Conservation (phyloP, 2,888 invertebrate genomes). For the Melieria crassipennis region DNA sequence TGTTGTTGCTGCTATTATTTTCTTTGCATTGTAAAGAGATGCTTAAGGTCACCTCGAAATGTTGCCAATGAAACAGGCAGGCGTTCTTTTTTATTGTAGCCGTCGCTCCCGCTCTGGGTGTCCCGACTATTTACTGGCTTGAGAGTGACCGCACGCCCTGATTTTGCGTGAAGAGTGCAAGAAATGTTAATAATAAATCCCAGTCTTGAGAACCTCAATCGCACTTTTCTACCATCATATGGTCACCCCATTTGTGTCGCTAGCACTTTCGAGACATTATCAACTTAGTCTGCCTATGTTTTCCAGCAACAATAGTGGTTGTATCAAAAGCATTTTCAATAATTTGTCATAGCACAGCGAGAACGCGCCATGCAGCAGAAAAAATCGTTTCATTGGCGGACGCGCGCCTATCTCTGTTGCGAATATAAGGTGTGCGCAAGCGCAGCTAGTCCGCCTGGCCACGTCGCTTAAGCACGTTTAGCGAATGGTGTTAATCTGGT, state of each 20-base stretch:
- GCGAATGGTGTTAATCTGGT: slow-evolving; percentile 58
- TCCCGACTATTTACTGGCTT: not conserved
- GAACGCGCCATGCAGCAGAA: not conserved
- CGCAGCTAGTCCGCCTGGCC: not conserved
- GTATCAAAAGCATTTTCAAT: slow-evolving; percentile 1
- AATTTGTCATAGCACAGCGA: slow-evolving; percentile 12
- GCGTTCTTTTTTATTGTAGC: not conserved
- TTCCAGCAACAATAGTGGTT: no score
- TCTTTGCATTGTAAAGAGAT: not conserved
- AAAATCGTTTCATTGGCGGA: not conserved
- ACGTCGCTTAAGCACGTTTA: slow-evolving; percentile 15
- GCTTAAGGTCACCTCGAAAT: slow-evolving; percentile 26
- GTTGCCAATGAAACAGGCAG: slow-evolving; percentile 19
- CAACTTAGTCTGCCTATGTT: no score
- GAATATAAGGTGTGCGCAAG: slow-evolving; percentile 19
- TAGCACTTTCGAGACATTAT: no score
- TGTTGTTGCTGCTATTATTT: slow-evolving; percentile 3
- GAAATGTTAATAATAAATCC: no score
- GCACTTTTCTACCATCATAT: no score
- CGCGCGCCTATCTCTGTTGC: not conserved
- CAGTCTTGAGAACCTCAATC: no score
- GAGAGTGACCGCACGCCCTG: not conserved
- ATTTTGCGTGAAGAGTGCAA: no score
- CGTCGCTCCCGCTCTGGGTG: not conserved
- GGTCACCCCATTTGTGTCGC: no score